Evolutionary conservation across 2,797 vertebrate genomes (phyloP).

Genomic region (Oreochromis grahami): DNA sequence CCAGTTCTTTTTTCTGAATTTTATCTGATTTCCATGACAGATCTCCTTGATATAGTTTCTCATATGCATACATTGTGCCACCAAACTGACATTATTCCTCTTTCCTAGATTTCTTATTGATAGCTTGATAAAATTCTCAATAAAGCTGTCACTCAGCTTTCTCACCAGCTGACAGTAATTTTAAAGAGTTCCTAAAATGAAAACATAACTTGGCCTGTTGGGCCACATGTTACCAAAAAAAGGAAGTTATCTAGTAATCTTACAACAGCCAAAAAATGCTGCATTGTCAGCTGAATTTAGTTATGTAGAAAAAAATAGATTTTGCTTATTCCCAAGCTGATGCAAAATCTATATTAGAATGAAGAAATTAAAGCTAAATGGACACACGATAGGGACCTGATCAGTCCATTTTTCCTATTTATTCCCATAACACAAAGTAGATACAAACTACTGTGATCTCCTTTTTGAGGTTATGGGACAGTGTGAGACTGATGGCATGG

Average conservation of each 20-base stretch:
- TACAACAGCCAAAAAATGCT: neutral
- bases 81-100: neutral
- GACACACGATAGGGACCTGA: accelerated
- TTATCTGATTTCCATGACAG: neutral
- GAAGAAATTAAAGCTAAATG: neutral
- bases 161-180: neutral
- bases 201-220: neutral
- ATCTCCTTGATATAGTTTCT: neutral
- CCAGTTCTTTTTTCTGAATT: neutral
- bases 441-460: neutral
- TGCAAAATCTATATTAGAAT: neutral
- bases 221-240: neutral
- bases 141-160: neutral
- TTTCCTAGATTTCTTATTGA: neutral
- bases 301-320: neutral
- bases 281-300: neutral
- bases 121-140: neutral
- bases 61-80: neutral
- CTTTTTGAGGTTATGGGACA: neutral
- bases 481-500: neutral
- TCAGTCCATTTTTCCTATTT: neutral
- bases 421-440: neutral
- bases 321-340: neutral
- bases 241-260: neutral
- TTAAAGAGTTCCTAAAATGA: neutral